Conservation (phyloP, 2,797 vertebrate species). For the Protonibea diacanthus region DNA sequence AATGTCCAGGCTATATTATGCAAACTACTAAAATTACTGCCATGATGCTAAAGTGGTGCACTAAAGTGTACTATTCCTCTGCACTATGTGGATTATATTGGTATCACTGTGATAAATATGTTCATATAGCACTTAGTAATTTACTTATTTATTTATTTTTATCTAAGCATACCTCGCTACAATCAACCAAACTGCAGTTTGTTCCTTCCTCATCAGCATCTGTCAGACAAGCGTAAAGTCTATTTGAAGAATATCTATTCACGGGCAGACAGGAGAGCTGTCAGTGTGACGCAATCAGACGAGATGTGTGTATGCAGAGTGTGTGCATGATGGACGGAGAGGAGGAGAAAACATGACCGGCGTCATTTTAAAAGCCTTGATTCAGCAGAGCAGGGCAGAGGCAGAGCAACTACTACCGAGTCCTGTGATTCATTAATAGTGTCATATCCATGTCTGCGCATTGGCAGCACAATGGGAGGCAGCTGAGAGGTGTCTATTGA, state of each 20-base stretch:
- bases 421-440: slow-evolving; percentile 57
- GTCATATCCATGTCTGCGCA: slow-evolving; percentile 49
- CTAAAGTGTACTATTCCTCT: neutral
- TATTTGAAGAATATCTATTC: slow-evolving; percentile 16
- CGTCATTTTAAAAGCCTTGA: slow-evolving; percentile 56
- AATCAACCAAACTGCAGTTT: neutral
- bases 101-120: neutral
- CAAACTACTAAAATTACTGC: neutral
- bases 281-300: slow-evolving; percentile 12
- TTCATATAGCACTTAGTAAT: neutral
- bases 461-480: slow-evolving; percentile 23
- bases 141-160: neutral
- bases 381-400: slow-evolving; percentile 46
- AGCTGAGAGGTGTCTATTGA: slow-evolving; percentile 38
- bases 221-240: neutral
- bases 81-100: neutral
- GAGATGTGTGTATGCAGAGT: slow-evolving; percentile 7
- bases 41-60: neutral
- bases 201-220: slow-evolving; percentile 3
- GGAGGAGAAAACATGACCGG: slow-evolving; percentile 31
- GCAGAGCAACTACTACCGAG: slow-evolving; percentile 21
- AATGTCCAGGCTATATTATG: neutral
- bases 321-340: slow-evolving; percentile 35
- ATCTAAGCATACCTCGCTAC: neutral
- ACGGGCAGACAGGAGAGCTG: slow-evolving; percentile 16